These are phyloP conservation scores for Drosophila kanekoi DNA, from an alignment of 2,888 invertebrate genomes.

Conservation along the genomic window DNA sequence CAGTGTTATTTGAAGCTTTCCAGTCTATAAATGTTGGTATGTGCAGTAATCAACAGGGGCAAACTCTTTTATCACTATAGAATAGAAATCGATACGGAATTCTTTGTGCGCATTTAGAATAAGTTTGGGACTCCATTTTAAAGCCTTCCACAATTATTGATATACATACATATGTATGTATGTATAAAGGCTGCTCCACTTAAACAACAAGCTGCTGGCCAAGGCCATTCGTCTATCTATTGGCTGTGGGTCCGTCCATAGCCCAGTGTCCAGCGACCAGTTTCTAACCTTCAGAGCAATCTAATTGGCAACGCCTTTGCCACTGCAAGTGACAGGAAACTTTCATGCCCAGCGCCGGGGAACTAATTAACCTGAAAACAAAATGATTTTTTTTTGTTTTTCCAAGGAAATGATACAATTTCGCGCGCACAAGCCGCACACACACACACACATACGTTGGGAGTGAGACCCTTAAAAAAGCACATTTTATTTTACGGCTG, in stretches of 20 bases:
- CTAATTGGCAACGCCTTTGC: slow-evolving; percentile 77
- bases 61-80: too few relatives aligned
- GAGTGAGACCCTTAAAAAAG: slow-evolving; percentile 47
- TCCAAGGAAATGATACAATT: slow-evolving; percentile 78
- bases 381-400: slow-evolving; percentile 64
- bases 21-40: too few relatives aligned
- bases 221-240: slow-evolving; percentile 41
- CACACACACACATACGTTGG: slow-evolving; percentile 10
- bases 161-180: too few relatives aligned
- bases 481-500: slow-evolving; percentile 63
- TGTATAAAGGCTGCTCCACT: slow-evolving; percentile 10
- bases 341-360: slow-evolving; percentile 64
- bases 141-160: too few relatives aligned
- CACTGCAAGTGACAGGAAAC: slow-evolving; percentile 77
- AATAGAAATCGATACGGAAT: too few relatives aligned
- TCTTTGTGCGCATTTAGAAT: too few relatives aligned
- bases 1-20: too few relatives aligned
- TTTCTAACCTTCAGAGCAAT: slow-evolving; percentile 40
- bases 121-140: too few relatives aligned
- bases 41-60: too few relatives aligned
- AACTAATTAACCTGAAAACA: slow-evolving; percentile 75
- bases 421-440: slow-evolving; percentile 54
- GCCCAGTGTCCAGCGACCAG: slow-evolving; percentile 8
- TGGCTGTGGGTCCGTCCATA: slow-evolving; percentile 8
- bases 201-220: slow-evolving; percentile 29